phyloP scores from a whole-genome alignment of 1,140 invertebrate genomes.

The Penaeus japonicus region DNA sequence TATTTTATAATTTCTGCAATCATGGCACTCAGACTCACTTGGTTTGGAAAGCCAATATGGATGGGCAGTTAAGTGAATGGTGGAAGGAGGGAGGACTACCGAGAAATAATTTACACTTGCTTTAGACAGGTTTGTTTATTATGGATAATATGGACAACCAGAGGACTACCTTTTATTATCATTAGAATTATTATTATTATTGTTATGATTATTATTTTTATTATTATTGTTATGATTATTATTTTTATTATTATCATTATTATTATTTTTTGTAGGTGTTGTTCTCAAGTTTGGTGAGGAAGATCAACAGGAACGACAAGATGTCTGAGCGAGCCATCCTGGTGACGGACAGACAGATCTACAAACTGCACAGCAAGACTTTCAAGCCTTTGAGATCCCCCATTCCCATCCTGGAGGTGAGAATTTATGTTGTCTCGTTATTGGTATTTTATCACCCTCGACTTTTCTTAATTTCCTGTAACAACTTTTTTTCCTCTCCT shows the following conservation, averaged over 20 bases:
- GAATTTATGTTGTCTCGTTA: conserved; percentile 34
- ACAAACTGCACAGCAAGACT: conserved; percentile 84
- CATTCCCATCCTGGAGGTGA: conserved; percentile 78
- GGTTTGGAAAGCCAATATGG: no score
- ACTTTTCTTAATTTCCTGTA: not conserved
- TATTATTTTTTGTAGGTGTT: conserved; percentile 63
- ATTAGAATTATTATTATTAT: no score
- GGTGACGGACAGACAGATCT: conserved; percentile 86
- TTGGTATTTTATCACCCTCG: not conserved
- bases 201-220: not conserved
- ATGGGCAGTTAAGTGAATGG: no score
- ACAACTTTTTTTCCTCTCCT: no score
- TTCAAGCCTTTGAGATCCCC: conserved; percentile 87
- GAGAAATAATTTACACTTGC: no score
- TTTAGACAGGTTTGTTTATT: no score
- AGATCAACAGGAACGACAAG: conserved; percentile 82
- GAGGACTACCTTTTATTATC: no score
- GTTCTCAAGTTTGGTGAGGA: conserved; percentile 70
- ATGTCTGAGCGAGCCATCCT: conserved; percentile 86
- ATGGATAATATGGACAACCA: no score
- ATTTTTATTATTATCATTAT: not conserved
- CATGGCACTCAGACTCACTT: no score
- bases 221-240: conserved; percentile 59
- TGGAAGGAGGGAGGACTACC: not conserved
- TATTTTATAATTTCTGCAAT: no score